These are phyloP conservation scores for Zeus faber DNA, from an alignment of 2,113 vertebrate genomes.

Conservation along the genomic window DNA sequence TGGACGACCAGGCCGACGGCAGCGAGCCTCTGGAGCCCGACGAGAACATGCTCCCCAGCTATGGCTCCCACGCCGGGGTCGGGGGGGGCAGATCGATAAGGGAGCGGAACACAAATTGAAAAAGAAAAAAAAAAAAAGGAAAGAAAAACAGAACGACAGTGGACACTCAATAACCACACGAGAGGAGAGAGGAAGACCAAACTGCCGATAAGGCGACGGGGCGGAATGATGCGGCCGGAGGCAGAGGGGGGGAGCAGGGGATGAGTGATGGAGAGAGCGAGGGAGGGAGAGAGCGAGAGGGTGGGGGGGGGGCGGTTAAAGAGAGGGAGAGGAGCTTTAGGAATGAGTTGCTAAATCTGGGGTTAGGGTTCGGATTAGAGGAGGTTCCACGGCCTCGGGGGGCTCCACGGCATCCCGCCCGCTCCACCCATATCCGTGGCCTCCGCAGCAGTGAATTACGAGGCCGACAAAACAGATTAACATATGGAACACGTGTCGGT, in stretches of 20 bases:
- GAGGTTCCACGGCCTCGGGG: too few species aligned
- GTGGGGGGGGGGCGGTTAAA: conserved; percentile 4
- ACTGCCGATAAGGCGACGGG: conserved; percentile 64
- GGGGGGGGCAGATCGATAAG: too few species aligned
- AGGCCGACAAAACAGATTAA: too few species aligned
- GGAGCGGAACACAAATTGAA: background rate
- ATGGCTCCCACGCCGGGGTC: conserved; percentile 21
- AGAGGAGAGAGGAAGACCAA: background rate
- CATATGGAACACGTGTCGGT: too few species aligned
- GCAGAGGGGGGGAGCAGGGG: conserved; percentile 46
- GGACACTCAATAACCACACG: conserved; percentile 48
- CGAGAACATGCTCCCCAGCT: conserved; percentile 69
- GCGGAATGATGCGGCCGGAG: conserved; percentile 62
- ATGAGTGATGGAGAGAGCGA: conserved; percentile 30
- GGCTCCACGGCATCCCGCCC: too few species aligned
- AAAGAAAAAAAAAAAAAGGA: conserved; percentile 25
- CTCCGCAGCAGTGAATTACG: too few species aligned
- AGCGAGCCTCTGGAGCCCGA: conserved; percentile 44
- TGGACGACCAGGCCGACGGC: conserved; percentile 83
- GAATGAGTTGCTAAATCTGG: conserved; percentile 59
- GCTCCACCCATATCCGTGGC: too few species aligned
- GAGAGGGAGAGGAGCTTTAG: conserved; percentile 40
- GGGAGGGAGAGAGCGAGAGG: background rate
- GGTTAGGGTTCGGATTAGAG: too few species aligned
- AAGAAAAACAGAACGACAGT: conserved; percentile 19